Evolutionary conservation across 64 coral and sea anemone genomes (phyloP).

Genomic region (Actinia tenebrosa): DNA sequence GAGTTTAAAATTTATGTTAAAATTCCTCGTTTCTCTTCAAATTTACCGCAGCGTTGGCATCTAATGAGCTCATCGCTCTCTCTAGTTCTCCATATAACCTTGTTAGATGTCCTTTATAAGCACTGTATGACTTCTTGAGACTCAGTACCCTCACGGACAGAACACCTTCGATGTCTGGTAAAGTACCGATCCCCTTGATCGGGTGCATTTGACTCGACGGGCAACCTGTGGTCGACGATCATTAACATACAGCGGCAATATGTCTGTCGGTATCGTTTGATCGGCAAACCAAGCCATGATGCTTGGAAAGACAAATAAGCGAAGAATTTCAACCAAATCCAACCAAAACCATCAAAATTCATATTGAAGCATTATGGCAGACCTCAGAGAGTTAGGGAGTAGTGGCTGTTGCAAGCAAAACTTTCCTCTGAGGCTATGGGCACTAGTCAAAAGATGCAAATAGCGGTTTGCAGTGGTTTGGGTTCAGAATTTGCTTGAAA

Average conservation of each 20-base stretch:
- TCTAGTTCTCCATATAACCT: neutral
- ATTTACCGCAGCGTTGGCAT: neutral
- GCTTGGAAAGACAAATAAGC: neutral
- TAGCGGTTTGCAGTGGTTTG: too few species aligned
- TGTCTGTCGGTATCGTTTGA: neutral
- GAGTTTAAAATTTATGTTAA: too few species aligned
- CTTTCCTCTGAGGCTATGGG: too few species aligned
- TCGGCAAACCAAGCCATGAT: neutral
- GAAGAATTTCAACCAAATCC: neutral
- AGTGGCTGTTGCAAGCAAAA: too few species aligned
- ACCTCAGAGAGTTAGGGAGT: too few species aligned
- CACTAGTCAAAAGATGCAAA: too few species aligned
- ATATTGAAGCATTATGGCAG: neutral
- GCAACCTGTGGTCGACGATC: neutral
- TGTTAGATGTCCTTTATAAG: neutral
- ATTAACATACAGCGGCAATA: neutral
- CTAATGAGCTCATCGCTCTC: neutral
- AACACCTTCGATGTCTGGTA: neutral
- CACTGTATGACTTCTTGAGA: neutral
- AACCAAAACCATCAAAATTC: neutral
- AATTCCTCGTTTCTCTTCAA: neutral
- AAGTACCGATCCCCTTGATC: neutral
- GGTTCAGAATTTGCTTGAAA: too few species aligned
- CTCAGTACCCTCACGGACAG: neutral
- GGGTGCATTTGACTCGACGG: neutral